phyloP scores from a whole-genome alignment of 2,113 vertebrate species.

The Ranitomeya variabilis region DNA sequence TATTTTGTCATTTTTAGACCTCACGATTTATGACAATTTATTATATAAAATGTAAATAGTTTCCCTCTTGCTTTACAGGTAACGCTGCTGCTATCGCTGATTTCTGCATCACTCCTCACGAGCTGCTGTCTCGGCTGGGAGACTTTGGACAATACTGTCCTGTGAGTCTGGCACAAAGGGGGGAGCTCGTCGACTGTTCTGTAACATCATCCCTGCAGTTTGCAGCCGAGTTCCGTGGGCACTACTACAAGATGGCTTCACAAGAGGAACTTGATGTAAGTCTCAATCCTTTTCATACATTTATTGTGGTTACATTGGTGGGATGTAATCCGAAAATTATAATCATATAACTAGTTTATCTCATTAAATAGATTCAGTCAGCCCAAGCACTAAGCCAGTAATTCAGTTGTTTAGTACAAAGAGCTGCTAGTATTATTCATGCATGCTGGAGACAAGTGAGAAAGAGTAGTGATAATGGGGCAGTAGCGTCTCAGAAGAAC shows the following conservation, averaged over 20 bases:
- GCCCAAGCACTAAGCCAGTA: not conserved
- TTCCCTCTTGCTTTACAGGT: constrained; percentile 67
- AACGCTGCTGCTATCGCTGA: constrained; percentile 83
- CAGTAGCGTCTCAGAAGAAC: not conserved
- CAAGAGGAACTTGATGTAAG: constrained; percentile 81
- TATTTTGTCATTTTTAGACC: no score
- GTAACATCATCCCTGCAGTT: constrained; percentile 71
- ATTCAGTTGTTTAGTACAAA: not conserved
- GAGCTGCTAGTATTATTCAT: not conserved
- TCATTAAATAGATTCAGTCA: no score
- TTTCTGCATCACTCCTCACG: constrained; percentile 83
- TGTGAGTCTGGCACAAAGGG: constrained; percentile 83
- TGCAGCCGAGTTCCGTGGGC: constrained; percentile 82
- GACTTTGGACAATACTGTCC: constrained; percentile 89
- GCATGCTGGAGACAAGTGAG: not conserved
- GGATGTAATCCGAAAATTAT: no score
- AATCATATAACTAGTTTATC: no score
- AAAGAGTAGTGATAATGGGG: not conserved
- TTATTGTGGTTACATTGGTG: not conserved
- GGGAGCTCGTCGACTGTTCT: constrained; percentile 84
- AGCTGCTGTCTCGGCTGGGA: constrained; percentile 80
- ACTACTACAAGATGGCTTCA: constrained; percentile 89
- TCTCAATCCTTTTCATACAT: constrained; percentile 41
- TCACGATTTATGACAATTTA: no score
- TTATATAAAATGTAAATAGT: no score